phyloP scores from a whole-genome alignment of 2,888 invertebrate species.

The Tenthredo scrophulariae region DNA sequence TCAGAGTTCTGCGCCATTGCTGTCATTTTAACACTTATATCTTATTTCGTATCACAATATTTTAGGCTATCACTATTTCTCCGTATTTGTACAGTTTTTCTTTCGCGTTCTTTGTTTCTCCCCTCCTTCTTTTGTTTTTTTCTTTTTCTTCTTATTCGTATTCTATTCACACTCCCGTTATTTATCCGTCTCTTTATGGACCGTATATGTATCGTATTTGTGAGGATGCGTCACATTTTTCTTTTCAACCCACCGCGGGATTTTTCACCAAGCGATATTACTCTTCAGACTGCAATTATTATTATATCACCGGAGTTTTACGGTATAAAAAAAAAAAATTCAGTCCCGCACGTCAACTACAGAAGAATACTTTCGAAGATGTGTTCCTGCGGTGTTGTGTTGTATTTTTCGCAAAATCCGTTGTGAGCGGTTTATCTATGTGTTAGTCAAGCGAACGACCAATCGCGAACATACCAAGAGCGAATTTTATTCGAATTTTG shows the following conservation, averaged over 20 bases:
- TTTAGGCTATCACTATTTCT: background rate
- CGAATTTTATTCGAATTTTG: background rate
- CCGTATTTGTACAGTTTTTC: background rate
- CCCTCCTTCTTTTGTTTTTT: background rate
- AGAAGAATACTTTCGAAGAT: background rate
- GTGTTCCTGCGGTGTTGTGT: background rate
- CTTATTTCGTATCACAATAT: background rate
- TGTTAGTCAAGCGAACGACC: background rate
- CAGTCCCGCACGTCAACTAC: background rate
- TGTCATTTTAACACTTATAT: conserved; percentile 57
- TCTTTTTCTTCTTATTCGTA: background rate
- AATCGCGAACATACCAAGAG: background rate
- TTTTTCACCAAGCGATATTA: background rate
- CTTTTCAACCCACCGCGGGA: background rate
- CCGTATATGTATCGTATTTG: background rate
- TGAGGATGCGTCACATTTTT: background rate
- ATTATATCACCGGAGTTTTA: background rate
- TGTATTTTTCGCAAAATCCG: background rate
- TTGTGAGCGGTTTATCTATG: background rate
- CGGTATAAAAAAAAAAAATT: background rate
- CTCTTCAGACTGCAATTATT: background rate
- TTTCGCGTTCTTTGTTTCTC: background rate
- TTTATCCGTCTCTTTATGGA: background rate
- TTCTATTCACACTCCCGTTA: background rate
- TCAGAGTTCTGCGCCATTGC: conserved; percentile 57